Evolutionary conservation across 2,797 vertebrate genomes (phyloP).

Genomic region (Adelosebastes latens): DNA sequence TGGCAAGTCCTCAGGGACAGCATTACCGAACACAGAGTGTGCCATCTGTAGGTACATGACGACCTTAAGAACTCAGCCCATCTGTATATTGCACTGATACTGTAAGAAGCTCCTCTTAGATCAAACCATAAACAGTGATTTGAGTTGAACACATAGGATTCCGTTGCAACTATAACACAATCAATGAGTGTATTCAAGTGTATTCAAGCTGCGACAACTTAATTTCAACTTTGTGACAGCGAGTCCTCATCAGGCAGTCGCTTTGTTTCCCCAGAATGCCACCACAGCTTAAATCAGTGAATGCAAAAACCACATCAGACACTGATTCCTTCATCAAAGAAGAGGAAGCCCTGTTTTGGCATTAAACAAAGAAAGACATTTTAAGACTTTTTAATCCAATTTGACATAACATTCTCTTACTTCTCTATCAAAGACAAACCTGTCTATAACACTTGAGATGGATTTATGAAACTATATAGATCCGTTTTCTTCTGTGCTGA

Average conservation of each 20-base stretch:
- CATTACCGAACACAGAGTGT: not conserved
- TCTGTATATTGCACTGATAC: not conserved
- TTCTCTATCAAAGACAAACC: conserved; percentile 1
- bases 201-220: conserved; percentile 24
- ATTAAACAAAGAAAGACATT: conserved; percentile 30
- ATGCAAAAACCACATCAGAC: conserved; percentile 4
- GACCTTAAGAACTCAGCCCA: not conserved
- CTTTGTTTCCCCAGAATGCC: conserved; percentile 55
- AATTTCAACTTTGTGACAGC: conserved; percentile 42
- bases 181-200: not conserved
- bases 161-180: not conserved
- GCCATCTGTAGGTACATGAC: not conserved
- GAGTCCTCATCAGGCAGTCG: conserved; percentile 39
- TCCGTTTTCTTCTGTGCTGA: not conserved
- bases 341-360: conserved; percentile 1
- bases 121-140: not conserved
- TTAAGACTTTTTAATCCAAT: conserved; percentile 37
- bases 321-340: conserved; percentile 36
- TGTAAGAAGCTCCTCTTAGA: not conserved
- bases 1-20: not conserved
- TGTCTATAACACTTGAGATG: not conserved
- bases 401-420: not conserved
- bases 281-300: conserved; percentile 21
- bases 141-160: not conserved
- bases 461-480: not conserved